Base-by-base conservation (phyloP, 2,888 invertebrate genomes). In the Pachycephus smyrnensis region DNA sequence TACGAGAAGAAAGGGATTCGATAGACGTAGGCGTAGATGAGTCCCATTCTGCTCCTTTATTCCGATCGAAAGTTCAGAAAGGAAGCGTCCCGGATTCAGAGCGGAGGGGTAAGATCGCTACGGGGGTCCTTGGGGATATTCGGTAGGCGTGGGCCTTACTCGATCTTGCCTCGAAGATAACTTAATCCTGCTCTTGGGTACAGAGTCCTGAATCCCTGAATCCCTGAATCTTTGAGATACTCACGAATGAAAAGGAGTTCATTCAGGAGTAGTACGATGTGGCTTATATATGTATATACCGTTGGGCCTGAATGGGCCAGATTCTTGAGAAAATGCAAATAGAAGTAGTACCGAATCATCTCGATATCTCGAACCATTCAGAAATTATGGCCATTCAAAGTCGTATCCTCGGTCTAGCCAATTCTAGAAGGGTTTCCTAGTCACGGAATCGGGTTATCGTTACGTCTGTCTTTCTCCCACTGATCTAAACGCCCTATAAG, bases 121-220 rank as follows among this genome's bases (percentile, higher is more conserved):
- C 76, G 69, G 76, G 79, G 76, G 73, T 55, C 76, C 75, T 15
- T 55, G 71, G 68, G 75, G 76, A 75, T 75, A 73, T 78, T 76
- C 36, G 75, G 75, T 73, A 78, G 76, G 78, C 78, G 78, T 78
- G 78, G 76, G 78, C 68, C 71, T 23, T 68, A n/a, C 71, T 76
- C 73, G 78, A 78, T 78, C 73, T 78, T 75, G 32, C 73, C 68
- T 73, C 68, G 55, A 68, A 78, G 78, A 78, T 78, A 78, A 73
- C 78, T 78, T 78, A 76, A 78, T 78, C 78, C 78, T 75, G 73
- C 36, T 68, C 73, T 37, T 73, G 68, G 68, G 69, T n/a, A 32
- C 23, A 15, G 73, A 12, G 40, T 75, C 40, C 30, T 15, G 32
- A 32, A 33, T 35, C 15, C 68, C 74, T 36, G n/a, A 71, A 37